These are phyloP conservation scores for Scolopax bukidnonensis DNA, from an alignment of 2,797 vertebrate species.

Conservation along the genomic window DNA sequence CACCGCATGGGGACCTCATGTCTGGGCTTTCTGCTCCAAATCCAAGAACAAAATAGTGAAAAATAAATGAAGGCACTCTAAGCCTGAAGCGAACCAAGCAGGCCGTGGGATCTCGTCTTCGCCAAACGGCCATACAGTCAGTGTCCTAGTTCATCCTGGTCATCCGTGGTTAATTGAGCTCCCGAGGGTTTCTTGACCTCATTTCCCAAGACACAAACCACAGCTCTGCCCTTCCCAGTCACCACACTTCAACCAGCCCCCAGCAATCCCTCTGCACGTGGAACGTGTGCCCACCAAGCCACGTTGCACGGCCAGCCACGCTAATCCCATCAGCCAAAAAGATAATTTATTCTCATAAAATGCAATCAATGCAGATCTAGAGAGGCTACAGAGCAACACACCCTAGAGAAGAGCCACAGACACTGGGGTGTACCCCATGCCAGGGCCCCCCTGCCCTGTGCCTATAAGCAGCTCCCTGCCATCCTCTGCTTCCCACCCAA, in stretches of 20 bases:
- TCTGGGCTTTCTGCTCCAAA: not conserved
- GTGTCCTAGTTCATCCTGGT: not conserved
- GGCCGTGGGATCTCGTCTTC: not conserved
- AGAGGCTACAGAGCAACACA: not conserved
- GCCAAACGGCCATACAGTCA: not conserved
- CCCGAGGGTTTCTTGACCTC: constrained; percentile 24
- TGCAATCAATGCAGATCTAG: not conserved
- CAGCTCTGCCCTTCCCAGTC: not conserved
- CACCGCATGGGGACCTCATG: not conserved
- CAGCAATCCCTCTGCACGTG: not conserved
- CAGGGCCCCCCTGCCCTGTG: not conserved
- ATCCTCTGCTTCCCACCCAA: not conserved
- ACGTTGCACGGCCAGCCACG: rapidly evolving
- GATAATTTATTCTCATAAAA: not conserved
- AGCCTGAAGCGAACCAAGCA: not conserved
- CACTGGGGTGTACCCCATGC: rapidly evolving
- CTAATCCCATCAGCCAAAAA: not conserved
- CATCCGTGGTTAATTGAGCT: constrained; percentile 12
- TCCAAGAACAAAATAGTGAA: not conserved
- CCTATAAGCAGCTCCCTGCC: not conserved
- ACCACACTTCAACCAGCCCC: not conserved
- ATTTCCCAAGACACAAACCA: not conserved
- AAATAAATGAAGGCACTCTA: not conserved
- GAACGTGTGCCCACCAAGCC: rapidly evolving
- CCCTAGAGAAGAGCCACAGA: not conserved